Evolutionary conservation across 1,140 invertebrate species (phyloP).

Genomic region (Diplogasteroides magnus): DNA sequence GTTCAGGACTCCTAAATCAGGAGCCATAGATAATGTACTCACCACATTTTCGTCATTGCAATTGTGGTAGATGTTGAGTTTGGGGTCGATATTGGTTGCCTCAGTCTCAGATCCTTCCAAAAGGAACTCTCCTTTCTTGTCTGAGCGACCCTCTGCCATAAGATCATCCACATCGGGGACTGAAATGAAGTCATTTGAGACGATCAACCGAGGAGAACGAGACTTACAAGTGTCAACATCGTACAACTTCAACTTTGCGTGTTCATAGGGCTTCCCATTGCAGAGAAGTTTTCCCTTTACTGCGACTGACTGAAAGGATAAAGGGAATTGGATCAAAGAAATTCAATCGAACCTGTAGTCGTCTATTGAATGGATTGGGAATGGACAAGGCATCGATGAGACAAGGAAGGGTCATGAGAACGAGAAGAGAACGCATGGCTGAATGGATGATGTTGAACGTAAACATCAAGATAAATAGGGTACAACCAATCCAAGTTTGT

Average conservation of each 20-base stretch:
- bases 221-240: slow-evolving; percentile 30
- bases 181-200: slow-evolving; percentile 3
- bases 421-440: no score
- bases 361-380: no score
- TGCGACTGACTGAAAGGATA: slow-evolving; percentile 19
- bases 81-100: slow-evolving; percentile 33
- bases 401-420: no score
- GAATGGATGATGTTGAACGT: no score
- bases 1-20: no score
- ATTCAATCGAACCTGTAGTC: no score
- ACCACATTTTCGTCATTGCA: slow-evolving; percentile 35
- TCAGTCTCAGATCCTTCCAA: slow-evolving; percentile 33
- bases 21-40: slow-evolving; percentile 15
- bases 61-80: slow-evolving; percentile 37
- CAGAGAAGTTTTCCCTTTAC: slow-evolving; percentile 32
- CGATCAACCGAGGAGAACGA: background rate
- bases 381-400: no score
- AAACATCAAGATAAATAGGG: no score
- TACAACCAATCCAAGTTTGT: no score
- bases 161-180: slow-evolving; percentile 33
- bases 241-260: slow-evolving; percentile 33
- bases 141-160: slow-evolving; percentile 28
- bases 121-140: slow-evolving; percentile 25
- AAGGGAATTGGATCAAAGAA: no score
- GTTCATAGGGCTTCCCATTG: slow-evolving; percentile 35